Conservation (phyloP, 1,140 invertebrate genomes). For the Oedothorax gibbosus region DNA sequence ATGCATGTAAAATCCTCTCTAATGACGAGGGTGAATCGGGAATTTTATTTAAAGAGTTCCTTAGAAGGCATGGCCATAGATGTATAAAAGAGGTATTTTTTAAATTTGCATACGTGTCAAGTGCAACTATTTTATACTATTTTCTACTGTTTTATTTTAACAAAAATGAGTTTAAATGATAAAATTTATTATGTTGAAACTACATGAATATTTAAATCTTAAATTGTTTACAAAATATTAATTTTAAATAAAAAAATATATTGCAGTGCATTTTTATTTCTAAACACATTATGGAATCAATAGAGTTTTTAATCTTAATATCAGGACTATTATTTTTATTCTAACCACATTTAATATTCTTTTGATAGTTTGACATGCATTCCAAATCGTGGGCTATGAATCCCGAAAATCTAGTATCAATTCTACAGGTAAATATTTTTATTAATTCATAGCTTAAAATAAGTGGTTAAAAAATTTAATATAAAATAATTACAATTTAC, state of each 20-base stretch:
- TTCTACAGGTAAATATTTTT: constrained; percentile 31
- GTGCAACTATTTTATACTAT: neutral
- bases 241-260: too few species aligned
- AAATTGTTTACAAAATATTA: too few species aligned
- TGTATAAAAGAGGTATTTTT: constrained; percentile 40
- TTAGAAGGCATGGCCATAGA: constrained; percentile 37
- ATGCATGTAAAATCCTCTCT: constrained; percentile 22
- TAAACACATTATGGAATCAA: too few species aligned
- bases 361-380: constrained; percentile 30
- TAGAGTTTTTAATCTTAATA: too few species aligned
- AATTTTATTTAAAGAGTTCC: constrained; percentile 25
- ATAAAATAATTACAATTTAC: too few species aligned
- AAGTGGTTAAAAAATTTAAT: too few species aligned
- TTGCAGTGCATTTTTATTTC: too few species aligned
- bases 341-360: neutral
- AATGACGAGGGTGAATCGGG: constrained; percentile 22
- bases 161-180: too few species aligned
- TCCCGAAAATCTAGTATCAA: constrained; percentile 33
- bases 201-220: too few species aligned
- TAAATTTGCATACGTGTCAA: neutral
- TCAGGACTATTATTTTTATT: neutral
- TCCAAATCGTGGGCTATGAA: constrained; percentile 42
- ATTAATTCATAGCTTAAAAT: neutral
- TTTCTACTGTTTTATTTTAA: too few species aligned
- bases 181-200: too few species aligned